A percentile compares a stretch with the other conserved stretches of the same genome.
Evolutionary conservation across 2,113 vertebrate genomes (phyloP).

Genomic region (Chaenocephalus aceratus): DNA sequence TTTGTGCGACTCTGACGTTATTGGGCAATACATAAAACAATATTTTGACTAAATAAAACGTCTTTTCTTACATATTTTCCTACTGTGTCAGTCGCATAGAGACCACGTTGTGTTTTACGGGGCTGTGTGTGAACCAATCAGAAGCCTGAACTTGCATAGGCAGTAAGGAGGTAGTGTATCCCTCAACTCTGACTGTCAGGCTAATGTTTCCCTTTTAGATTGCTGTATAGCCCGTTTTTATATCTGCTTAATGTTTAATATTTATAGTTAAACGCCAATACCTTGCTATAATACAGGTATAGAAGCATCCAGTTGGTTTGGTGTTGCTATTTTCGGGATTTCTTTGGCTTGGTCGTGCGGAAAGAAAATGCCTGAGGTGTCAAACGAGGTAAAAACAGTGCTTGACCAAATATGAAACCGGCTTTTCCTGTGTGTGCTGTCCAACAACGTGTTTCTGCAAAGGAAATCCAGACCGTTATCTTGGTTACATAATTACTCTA

Average conservation of each 20-base stretch:
- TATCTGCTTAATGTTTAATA: not conserved
- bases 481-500: too few species aligned
- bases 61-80: too few species aligned
- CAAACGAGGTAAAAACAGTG: too few species aligned
- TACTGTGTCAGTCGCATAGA: slow-evolving; percentile 5
- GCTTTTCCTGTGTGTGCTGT: too few species aligned
- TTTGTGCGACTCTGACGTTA: too few species aligned
- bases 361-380: too few species aligned
- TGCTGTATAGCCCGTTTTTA: fast-evolving
- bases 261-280: not conserved
- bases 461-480: not conserved
- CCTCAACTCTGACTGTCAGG: not conserved
- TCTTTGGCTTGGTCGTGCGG: too few species aligned
- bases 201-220: fast-evolving
- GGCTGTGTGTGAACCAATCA: slow-evolving; percentile 31
- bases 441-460: too few species aligned
- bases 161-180: fast-evolving
- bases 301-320: not conserved
- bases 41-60: too few species aligned
- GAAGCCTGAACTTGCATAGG: fast-evolving
- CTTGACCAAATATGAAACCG: too few species aligned
- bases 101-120: slow-evolving; percentile 1
- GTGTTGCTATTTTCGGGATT: not conserved
- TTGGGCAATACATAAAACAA: too few species aligned
- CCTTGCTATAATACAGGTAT: not conserved